These are phyloP conservation scores for Halocynthia aurantium DNA, from an alignment of 23 tunicate species.

Conservation along the genomic window DNA sequence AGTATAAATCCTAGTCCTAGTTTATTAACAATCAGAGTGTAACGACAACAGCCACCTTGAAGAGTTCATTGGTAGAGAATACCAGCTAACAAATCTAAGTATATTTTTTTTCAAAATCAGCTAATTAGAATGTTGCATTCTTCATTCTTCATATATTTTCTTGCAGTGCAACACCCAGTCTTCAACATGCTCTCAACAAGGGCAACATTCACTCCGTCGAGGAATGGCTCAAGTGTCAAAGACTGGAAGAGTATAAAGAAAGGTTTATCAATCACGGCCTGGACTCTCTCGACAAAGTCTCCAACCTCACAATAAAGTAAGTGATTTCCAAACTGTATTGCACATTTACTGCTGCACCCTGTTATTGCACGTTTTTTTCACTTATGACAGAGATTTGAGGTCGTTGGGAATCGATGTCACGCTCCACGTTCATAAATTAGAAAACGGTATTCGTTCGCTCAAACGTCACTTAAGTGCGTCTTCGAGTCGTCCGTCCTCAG, in stretches of 20 bases:
- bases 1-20: no score
- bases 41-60: no score
- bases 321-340: neutral
- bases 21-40: no score
- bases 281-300: constrained; percentile 63
- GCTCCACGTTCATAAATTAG: constrained; percentile 38
- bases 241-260: constrained; percentile 43
- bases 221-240: constrained; percentile 50
- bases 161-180: constrained; percentile 45
- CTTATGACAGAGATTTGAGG: constrained; percentile 50
- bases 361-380: neutral
- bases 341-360: no score
- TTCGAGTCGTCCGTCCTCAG: constrained; percentile 31
- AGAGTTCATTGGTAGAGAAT: no score
- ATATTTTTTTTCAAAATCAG: no score
- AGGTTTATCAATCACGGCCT: constrained; percentile 45
- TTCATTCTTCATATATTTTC: neutral
- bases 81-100: no score
- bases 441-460: constrained; percentile 60
- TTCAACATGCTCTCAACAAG: constrained; percentile 36
- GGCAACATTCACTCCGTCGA: constrained; percentile 45
- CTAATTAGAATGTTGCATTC: no score
- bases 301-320: constrained; percentile 56
- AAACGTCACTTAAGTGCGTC: constrained; percentile 53
- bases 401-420: constrained; percentile 59